A percentile compares a stretch with the other conserved stretches of the same genome.
Evolutionary conservation across 92 coral and sea anemone species (phyloP).

Genomic region (Palythoa grandis): DNA sequence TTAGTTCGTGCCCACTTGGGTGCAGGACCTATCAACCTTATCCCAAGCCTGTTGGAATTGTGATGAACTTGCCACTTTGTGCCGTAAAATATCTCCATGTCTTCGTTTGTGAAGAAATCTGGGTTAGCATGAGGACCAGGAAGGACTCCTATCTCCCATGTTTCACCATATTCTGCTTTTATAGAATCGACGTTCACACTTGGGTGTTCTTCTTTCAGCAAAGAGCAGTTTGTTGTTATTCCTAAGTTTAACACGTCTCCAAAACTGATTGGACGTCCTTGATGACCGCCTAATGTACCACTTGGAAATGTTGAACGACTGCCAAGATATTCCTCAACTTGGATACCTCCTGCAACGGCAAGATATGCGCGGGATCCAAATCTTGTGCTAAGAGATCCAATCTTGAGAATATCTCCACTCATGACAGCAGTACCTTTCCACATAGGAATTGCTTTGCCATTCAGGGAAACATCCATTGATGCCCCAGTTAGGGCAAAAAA

Average conservation of each 20-base stretch:
- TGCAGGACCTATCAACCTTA: slow-evolving; percentile 64
- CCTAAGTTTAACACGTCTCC: slow-evolving; percentile 58
- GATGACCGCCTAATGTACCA: slow-evolving; percentile 65
- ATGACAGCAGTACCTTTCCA: slow-evolving; percentile 45
- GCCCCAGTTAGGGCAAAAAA: slow-evolving; percentile 63
- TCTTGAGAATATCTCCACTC: slow-evolving; percentile 37
- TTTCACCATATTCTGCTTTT: slow-evolving; percentile 43
- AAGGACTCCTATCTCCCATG: slow-evolving; percentile 66
- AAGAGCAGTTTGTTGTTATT: background rate
- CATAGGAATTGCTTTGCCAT: slow-evolving; percentile 52
- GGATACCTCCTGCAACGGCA: slow-evolving; percentile 57
- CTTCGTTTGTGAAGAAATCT: slow-evolving; percentile 61
- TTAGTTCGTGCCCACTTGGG: slow-evolving; percentile 64
- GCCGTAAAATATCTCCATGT: slow-evolving; percentile 63
- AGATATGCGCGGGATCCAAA: slow-evolving; percentile 62
- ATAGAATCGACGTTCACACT: background rate
- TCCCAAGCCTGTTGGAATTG: slow-evolving; percentile 71
- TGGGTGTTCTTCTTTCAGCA: background rate
- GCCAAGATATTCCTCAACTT: slow-evolving; percentile 68
- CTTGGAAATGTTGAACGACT: slow-evolving; percentile 65
- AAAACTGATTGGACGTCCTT: slow-evolving; percentile 56
- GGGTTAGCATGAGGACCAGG: slow-evolving; percentile 82
- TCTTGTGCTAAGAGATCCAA: slow-evolving; percentile 51
- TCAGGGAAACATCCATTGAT: slow-evolving; percentile 40
- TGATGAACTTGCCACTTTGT: slow-evolving; percentile 74